Conservation (phyloP, 2,888 invertebrate species). For the Macrophya alboannulata region DNA sequence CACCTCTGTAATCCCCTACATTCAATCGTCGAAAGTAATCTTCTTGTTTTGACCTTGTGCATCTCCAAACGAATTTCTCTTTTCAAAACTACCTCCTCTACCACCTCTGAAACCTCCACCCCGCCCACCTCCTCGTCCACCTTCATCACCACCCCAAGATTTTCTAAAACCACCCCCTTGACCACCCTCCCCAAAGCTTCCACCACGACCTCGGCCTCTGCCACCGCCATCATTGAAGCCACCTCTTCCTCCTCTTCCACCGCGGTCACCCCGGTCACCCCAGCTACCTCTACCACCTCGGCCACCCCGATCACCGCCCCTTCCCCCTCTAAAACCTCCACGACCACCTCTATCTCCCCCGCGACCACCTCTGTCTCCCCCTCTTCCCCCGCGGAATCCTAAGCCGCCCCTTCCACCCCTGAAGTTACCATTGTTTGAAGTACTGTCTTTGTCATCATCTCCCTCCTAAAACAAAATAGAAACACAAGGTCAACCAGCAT, state of each 20-base stretch:
- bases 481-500: constrained; percentile 74
- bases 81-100: constrained; percentile 84
- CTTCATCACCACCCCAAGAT: constrained; percentile 69
- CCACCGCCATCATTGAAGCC: constrained; percentile 72
- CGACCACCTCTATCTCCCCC: constrained; percentile 64
- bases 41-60: constrained; percentile 87
- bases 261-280: constrained; percentile 71
- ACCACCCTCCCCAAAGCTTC: constrained; percentile 66
- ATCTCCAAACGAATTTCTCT: constrained; percentile 75
- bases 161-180: constrained; percentile 71
- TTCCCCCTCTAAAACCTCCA: constrained; percentile 76
- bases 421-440: constrained; percentile 67
- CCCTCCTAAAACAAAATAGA: constrained; percentile 77
- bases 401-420: constrained; percentile 75
- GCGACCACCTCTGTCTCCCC: constrained; percentile 66
- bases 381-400: constrained; percentile 76
- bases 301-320: constrained; percentile 70
- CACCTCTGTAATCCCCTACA: constrained; percentile 58
- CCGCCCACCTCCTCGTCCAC: constrained; percentile 67
- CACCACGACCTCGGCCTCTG: constrained; percentile 70
- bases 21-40: constrained; percentile 85
- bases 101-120: constrained; percentile 73
- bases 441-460: constrained; percentile 74
- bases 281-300: constrained; percentile 66
- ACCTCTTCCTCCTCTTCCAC: constrained; percentile 67